Percentiles rank a stretch among this genome's conserved stretches.
Evolutionary conservation across 2,797 vertebrate genomes (phyloP).

Genomic region (Microtus agrestis): DNA sequence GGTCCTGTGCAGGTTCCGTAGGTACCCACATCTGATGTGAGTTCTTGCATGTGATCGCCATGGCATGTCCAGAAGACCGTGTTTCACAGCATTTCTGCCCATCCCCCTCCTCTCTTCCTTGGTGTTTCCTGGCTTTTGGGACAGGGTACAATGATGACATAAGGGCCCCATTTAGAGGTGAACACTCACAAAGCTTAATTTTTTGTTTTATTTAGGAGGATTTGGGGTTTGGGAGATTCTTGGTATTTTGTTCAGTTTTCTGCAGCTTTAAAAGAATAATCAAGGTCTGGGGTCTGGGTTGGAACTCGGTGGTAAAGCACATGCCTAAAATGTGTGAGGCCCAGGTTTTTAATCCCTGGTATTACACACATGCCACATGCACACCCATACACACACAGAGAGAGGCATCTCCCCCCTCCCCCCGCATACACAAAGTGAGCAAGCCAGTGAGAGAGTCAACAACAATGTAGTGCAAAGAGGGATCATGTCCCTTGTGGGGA

Average conservation of each 20-base stretch:
- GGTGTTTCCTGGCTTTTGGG: background rate
- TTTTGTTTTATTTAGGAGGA: background rate
- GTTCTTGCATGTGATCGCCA: background rate
- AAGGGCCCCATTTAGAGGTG: background rate
- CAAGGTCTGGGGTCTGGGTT: background rate
- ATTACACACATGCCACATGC: background rate
- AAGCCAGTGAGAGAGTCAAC: background rate
- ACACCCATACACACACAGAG: background rate
- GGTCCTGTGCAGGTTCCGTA: background rate
- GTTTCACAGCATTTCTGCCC: background rate
- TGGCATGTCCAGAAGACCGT: background rate
- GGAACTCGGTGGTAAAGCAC: background rate
- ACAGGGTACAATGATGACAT: background rate
- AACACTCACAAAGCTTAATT: background rate
- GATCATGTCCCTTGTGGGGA: background rate
- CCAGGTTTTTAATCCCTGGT: background rate
- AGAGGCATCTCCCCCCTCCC: too few species aligned
- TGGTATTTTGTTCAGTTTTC: background rate
- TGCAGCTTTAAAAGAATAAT: background rate
- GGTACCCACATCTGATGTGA: background rate
- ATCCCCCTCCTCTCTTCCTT: too few species aligned
- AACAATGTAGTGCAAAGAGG: background rate
- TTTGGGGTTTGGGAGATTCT: background rate
- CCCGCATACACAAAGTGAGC: background rate
- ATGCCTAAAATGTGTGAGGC: background rate